Conservation (phyloP, 2,797 vertebrate species). For the Chaunax sp. region DNA sequence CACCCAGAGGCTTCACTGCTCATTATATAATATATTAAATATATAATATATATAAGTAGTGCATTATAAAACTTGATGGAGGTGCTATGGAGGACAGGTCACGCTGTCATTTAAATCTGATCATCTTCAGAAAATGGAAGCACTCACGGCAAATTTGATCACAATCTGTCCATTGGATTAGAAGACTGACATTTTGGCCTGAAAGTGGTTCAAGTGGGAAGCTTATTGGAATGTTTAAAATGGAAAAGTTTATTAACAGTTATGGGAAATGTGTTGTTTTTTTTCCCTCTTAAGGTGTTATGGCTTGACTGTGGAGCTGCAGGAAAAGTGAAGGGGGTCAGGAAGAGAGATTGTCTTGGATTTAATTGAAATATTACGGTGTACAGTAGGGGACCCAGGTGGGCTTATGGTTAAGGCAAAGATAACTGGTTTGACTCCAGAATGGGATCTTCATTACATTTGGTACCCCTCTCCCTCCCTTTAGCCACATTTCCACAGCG, state of each 20-base stretch:
- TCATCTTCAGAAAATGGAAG: background rate
- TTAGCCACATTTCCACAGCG: too few species aligned
- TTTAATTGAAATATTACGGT: too few species aligned
- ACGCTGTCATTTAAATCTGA: conserved; percentile 2
- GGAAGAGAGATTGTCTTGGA: too few species aligned
- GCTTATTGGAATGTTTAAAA: background rate
- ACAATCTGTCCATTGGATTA: background rate
- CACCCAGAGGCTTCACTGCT: conserved; percentile 4
- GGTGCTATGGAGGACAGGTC: conserved; percentile 1
- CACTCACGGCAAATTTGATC: background rate
- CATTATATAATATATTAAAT: background rate
- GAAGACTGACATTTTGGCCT: background rate
- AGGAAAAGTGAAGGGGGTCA: too few species aligned
- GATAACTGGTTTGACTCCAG: too few species aligned
- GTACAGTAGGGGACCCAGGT: too few species aligned
- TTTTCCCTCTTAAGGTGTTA: too few species aligned
- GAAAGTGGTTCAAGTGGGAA: background rate
- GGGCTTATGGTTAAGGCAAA: too few species aligned
- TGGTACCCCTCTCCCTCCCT: too few species aligned
- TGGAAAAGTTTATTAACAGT: background rate
- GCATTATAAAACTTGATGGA: conserved; percentile 8
- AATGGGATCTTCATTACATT: too few species aligned
- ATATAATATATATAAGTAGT: background rate
- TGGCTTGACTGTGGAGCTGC: too few species aligned
- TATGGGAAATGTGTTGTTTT: too few species aligned